A percentile compares a stretch with the other conserved stretches of the same genome.
Evolutionary conservation across 2,113 vertebrate species (phyloP).

Genomic region (Sorex araneus): DNA sequence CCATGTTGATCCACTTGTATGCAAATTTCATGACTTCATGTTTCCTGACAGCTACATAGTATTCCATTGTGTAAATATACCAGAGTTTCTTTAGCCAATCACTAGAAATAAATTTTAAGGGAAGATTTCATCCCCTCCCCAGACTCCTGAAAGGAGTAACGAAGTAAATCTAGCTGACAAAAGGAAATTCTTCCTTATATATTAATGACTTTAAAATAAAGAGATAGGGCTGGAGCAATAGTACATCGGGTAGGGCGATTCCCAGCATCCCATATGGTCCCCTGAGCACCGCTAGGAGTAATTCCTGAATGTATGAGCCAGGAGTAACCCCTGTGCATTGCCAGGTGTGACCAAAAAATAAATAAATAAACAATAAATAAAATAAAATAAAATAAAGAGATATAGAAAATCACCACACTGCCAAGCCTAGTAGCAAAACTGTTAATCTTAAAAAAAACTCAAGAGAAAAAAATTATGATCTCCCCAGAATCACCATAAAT

Average conservation of each 20-base stretch:
- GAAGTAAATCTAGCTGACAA: slow-evolving; percentile 42
- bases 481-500: background rate
- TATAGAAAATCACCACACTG: background rate
- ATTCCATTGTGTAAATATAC: too few species aligned
- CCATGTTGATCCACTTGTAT: too few species aligned
- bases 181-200: slow-evolving; percentile 34
- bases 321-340: too few species aligned
- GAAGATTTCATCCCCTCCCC: background rate
- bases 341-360: too few species aligned
- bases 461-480: background rate
- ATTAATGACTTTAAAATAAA: background rate
- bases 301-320: too few species aligned
- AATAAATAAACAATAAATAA: too few species aligned
- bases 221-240: background rate
- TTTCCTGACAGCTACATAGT: too few species aligned
- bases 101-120: slow-evolving; percentile 36
- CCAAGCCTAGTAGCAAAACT: slow-evolving; percentile 56
- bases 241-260: too few species aligned
- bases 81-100: background rate
- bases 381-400: slow-evolving; percentile 4
- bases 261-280: too few species aligned
- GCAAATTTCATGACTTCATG: too few species aligned
- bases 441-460: background rate
- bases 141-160: slow-evolving; percentile 34
- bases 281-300: too few species aligned